Base-by-base conservation (phyloP, 2,888 invertebrate species). In the Neuroscelio doddi region DNA sequence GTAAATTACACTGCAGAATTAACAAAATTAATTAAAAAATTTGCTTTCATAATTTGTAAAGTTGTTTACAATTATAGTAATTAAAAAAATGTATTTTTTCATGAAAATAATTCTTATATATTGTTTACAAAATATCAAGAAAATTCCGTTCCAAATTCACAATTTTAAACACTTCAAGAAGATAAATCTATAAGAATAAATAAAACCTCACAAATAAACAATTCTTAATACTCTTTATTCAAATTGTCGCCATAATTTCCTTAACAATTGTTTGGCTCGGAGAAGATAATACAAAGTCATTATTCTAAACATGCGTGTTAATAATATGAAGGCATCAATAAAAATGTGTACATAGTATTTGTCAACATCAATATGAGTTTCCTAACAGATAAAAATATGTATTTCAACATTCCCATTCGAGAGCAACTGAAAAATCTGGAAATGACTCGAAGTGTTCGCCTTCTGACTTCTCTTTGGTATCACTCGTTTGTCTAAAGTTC, bases 401-500 rank as follows among this genome's bases (percentile, higher is more conserved):
- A 21, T 47, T 47, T 38, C 9, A 44, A 44, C 44, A 44, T 10
- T 44, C 44, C 44, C 44, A 8, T 21, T 44, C 15, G 15, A 3
- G 21, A 44, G 30, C 9, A 26, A 27, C n/a, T 16, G 12, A 3
- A 47, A 34, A 34, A 24, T 34, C n/a, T 34, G 47, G 47, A 30
- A 47, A 47, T 47, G 47, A 34, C 34, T 34, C 15, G 21, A 52
- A 45, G 24, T 42, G 24, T 17, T 39, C 14, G 7, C 21, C 16
- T 46, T 29, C 17, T 7, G 15, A 14, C 14, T 57, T 4, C 16
- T 57, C 64, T 64, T 64, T 64, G 64, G 64, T 50, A 58, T 49
- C 21, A 32, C 64, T 53, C 5, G 2, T 5, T 17, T 1, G 7
- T 34, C 14, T 34, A 34, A 34, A 34, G 12, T 51, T 57, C n/a